Evolutionary conservation across 2,113 vertebrate species (phyloP).

Genomic region (Ictalurus furcatus): DNA sequence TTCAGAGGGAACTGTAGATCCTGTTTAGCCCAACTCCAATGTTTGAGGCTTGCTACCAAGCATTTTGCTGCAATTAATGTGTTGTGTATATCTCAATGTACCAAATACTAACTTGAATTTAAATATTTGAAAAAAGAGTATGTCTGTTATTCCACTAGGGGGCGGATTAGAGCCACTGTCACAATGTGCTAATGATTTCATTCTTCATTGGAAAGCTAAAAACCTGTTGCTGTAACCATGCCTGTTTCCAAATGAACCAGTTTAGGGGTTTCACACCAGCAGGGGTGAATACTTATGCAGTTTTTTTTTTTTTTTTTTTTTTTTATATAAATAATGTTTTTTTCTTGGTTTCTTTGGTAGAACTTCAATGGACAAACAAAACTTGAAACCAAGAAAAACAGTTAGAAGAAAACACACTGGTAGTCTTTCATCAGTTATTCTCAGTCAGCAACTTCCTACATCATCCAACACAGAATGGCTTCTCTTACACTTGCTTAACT

Average conservation of each 20-base stretch:
- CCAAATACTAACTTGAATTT: too few relatives aligned
- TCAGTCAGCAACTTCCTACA: not conserved
- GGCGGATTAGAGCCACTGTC: not conserved
- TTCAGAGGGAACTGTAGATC: too few relatives aligned
- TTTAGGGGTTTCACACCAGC: not conserved
- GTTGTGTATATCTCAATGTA: too few relatives aligned
- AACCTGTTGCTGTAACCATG: not conserved
- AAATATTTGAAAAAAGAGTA: too few relatives aligned
- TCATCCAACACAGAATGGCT: not conserved
- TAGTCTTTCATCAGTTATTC: not conserved
- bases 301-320: not conserved
- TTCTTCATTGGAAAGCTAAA: not conserved
- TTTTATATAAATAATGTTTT: not conserved
- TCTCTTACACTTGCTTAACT: not conserved
- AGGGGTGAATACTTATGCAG: not conserved
- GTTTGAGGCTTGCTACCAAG: too few relatives aligned
- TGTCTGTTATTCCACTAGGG: not conserved
- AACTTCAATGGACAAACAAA: too few relatives aligned
- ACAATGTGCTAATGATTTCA: not conserved
- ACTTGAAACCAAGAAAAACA: too few relatives aligned
- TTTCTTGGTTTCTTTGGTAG: not conserved
- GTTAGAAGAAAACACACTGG: too few relatives aligned
- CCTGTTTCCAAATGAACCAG: not conserved
- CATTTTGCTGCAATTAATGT: too few relatives aligned
- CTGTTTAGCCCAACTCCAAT: too few relatives aligned